phyloP scores from a whole-genome alignment of 2,888 invertebrate species.

The Diogma glabrata region DNA sequence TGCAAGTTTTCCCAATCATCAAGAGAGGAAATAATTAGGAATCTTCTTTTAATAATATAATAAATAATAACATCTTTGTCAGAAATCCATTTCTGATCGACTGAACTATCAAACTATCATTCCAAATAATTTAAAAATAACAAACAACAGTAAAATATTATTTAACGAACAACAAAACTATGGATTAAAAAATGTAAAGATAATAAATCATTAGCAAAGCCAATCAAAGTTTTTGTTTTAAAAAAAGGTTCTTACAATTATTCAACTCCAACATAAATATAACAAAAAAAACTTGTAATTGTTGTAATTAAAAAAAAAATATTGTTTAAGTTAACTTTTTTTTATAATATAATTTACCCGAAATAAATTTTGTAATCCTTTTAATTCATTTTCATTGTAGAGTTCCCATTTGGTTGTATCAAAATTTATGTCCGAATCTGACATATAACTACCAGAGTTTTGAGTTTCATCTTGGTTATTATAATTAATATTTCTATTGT shows the following conservation, averaged over 20 bases:
- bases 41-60: too few species aligned
- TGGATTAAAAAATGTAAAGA: too few species aligned
- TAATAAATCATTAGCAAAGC: slow-evolving; percentile 5
- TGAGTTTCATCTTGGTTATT: slow-evolving; percentile 5
- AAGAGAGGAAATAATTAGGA: too few species aligned
- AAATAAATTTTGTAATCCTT: slow-evolving; percentile 17
- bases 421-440: slow-evolving; percentile 15
- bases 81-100: too few species aligned
- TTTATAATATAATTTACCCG: slow-evolving; percentile 18
- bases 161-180: neutral
- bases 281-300: neutral
- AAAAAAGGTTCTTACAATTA: too few species aligned
- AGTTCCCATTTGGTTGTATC: slow-evolving; percentile 21
- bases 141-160: neutral
- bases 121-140: too few species aligned
- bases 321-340: neutral
- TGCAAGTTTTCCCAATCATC: too few species aligned
- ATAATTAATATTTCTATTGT: too few species aligned
- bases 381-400: slow-evolving; percentile 18
- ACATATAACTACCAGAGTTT: slow-evolving; percentile 8
- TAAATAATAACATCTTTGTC: too few species aligned
- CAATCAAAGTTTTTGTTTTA: slow-evolving; percentile 3
- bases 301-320: neutral
- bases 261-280: too few species aligned
- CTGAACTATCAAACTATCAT: too few species aligned